A percentile compares a stretch with the other conserved stretches of the same genome.
phyloP scores from a whole-genome alignment of 2,888 invertebrate species.

The Coelinius sp. region DNA sequence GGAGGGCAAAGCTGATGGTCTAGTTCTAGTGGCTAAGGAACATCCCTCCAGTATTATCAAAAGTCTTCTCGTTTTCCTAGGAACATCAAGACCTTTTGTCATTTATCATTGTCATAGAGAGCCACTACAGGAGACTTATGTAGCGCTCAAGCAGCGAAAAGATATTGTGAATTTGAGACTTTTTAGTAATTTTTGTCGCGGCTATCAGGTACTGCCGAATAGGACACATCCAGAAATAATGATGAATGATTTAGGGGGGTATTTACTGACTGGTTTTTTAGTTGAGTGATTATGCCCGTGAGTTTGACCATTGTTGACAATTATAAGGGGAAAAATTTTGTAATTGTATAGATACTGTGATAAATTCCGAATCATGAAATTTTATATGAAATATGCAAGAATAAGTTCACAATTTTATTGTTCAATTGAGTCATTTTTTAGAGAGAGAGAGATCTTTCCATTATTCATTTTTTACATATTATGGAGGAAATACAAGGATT shows the following conservation, averaged over 20 bases:
- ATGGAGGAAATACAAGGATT: too few species aligned
- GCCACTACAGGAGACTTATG: constrained; percentile 87
- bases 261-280: constrained; percentile 82
- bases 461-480: too few species aligned
- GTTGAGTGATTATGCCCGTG: constrained; percentile 50
- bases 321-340: too few species aligned
- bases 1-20: constrained; percentile 78
- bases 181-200: constrained; percentile 88
- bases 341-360: constrained; percentile 1
- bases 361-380: constrained; percentile 7
- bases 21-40: constrained; percentile 86
- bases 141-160: constrained; percentile 80
- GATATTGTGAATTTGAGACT: constrained; percentile 84
- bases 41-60: constrained; percentile 87
- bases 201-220: constrained; percentile 90
- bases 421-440: too few species aligned
- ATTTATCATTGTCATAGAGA: constrained; percentile 87
- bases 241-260: constrained; percentile 92
- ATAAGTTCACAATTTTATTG: too few species aligned
- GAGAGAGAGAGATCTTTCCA: too few species aligned
- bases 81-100: constrained; percentile 87
- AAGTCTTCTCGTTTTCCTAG: constrained; percentile 82
- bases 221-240: constrained; percentile 96
- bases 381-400: too few species aligned
- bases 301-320: constrained; percentile 8